Evolutionary conservation across 92 coral and sea anemone genomes (phyloP).

Genomic region (Palythoa grandis): DNA sequence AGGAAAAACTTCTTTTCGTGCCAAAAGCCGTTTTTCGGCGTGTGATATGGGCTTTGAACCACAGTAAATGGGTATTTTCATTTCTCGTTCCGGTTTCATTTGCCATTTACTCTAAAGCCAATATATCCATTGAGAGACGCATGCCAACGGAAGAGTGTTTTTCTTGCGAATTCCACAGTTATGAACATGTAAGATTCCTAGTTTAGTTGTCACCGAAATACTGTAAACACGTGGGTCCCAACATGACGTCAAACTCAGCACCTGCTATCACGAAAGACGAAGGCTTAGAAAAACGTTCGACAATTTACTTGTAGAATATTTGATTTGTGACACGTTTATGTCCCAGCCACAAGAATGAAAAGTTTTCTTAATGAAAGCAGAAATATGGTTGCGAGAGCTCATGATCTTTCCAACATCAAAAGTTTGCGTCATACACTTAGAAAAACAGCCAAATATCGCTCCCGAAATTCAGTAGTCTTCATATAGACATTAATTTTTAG

Average conservation of each 20-base stretch:
- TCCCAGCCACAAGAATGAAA: neutral
- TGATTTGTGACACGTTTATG: neutral
- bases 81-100: slow-evolving; percentile 4
- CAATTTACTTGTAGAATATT: neutral
- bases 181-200: neutral
- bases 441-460: neutral
- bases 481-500: neutral
- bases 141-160: neutral
- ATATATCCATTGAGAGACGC: neutral
- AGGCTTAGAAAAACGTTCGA: neutral
- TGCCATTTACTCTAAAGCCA: neutral
- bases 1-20: neutral
- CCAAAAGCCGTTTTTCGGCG: neutral
- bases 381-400: neutral
- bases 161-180: neutral
- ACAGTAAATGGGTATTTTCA: slow-evolving; percentile 2
- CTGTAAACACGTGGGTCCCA: neutral
- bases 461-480: neutral
- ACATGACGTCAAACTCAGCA: neutral
- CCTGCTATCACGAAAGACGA: neutral
- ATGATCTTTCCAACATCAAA: neutral
- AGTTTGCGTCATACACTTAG: neutral
- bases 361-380: neutral
- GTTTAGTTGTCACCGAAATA: neutral
- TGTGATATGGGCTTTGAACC: neutral